Conservation (phyloP, 2,888 invertebrate species). For the Sphinx pinastri region DNA sequence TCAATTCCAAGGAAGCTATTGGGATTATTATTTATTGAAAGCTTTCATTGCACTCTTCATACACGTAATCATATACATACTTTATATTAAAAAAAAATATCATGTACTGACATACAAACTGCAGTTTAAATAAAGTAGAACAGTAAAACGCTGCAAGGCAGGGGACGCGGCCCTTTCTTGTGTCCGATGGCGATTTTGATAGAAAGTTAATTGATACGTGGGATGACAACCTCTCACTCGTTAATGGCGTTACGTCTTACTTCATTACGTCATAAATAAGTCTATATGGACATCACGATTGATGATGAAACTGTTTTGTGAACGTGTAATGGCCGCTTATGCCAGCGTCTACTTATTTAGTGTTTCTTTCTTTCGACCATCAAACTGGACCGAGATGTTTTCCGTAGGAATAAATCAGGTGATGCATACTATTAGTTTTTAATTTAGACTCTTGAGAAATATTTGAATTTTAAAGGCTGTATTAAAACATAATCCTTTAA, state of each 20-base stretch:
- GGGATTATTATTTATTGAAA: too few relatives aligned
- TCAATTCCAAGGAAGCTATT: too few relatives aligned
- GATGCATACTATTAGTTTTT: too few relatives aligned
- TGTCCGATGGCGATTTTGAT: slow-evolving; percentile 38
- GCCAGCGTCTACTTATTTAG: background rate
- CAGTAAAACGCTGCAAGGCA: slow-evolving; percentile 6
- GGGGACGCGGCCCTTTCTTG: slow-evolving; percentile 15
- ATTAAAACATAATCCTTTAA: too few relatives aligned
- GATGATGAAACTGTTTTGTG: slow-evolving; percentile 17
- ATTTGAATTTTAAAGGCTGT: too few relatives aligned
- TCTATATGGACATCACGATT: slow-evolving; percentile 20
- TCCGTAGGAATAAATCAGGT: too few relatives aligned
- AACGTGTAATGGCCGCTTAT: slow-evolving; percentile 5
- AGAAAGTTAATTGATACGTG: slow-evolving; percentile 44
- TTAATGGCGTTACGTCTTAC: slow-evolving; percentile 32
- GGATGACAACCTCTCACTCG: slow-evolving; percentile 41
- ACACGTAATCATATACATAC: too few relatives aligned
- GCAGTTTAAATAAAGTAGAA: background rate
- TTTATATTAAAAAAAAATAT: background rate
- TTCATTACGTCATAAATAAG: slow-evolving; percentile 26
- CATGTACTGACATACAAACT: background rate
- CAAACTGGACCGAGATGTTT: background rate
- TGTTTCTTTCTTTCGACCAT: slow-evolving; percentile 1
- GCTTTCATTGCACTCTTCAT: too few relatives aligned
- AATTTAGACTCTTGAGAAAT: too few relatives aligned